Evolutionary conservation across 1,140 invertebrate genomes (phyloP).

Genomic region (Glomeris maerens): DNA sequence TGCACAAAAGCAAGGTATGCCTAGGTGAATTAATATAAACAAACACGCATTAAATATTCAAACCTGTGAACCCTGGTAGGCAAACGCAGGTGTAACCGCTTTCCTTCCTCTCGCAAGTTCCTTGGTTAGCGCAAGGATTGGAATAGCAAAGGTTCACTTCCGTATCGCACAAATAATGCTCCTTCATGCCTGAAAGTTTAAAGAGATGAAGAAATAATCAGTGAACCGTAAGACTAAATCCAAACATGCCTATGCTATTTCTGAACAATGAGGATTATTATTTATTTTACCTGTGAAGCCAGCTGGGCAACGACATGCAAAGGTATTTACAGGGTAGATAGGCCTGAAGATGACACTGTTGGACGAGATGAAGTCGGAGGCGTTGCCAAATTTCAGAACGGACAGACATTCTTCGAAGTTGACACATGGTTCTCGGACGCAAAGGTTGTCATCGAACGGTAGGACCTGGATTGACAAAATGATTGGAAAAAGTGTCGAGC

Average conservation of each 20-base stretch:
- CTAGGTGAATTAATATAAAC: slow-evolving; percentile 5
- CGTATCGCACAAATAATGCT: slow-evolving; percentile 87
- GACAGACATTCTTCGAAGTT: slow-evolving; percentile 90
- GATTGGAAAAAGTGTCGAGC: not conserved
- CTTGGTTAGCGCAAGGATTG: slow-evolving; percentile 79
- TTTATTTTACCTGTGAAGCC: slow-evolving; percentile 37
- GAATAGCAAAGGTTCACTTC: slow-evolving; percentile 97
- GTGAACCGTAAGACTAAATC: not conserved
- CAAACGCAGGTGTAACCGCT: slow-evolving; percentile 88
- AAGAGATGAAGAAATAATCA: slow-evolving; percentile 4
- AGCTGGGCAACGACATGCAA: slow-evolving; percentile 69
- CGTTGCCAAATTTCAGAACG: slow-evolving; percentile 83
- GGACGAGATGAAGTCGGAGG: slow-evolving; percentile 79
- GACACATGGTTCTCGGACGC: slow-evolving; percentile 85
- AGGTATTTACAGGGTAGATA: slow-evolving; percentile 88
- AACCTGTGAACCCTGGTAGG: slow-evolving; percentile 53
- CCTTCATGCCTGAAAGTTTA: slow-evolving; percentile 49
- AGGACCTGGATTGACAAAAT: slow-evolving; percentile 45
- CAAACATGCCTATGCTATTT: too few species aligned
- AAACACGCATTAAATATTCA: not conserved
- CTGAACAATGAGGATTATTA: not conserved
- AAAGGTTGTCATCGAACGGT: slow-evolving; percentile 93
- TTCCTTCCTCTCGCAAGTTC: slow-evolving; percentile 70
- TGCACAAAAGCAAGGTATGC: too few species aligned
- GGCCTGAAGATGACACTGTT: slow-evolving; percentile 83